A percentile compares a stretch with the other conserved stretches of the same genome.
Conservation (phyloP, 92 coral and sea anemone genomes). For the Bergia sp. region DNA sequence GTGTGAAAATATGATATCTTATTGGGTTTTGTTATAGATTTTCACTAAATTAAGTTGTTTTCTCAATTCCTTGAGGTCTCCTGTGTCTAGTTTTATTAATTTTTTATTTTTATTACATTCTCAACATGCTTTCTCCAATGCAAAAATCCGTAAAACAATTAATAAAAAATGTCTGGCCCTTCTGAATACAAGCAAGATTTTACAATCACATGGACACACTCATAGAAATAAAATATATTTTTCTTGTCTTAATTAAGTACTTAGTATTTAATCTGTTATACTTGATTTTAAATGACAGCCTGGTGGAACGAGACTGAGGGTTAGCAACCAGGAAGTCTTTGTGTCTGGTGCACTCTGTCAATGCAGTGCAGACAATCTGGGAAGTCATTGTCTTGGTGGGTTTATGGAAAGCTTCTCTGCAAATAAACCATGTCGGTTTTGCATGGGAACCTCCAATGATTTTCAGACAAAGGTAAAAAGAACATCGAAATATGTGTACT, state of each 20-base stretch:
- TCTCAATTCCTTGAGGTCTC: background rate
- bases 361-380: slow-evolving; percentile 67
- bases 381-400: slow-evolving; percentile 65
- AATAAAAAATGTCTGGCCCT: no score
- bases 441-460: slow-evolving; percentile 62
- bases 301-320: slow-evolving; percentile 50
- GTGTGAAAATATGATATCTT: background rate
- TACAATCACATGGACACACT: no score
- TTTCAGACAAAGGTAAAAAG: slow-evolving; percentile 59
- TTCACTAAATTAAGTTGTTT: background rate
- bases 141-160: background rate
- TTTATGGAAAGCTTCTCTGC: slow-evolving; percentile 73
- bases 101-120: background rate
- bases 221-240: no score
- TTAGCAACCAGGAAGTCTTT: slow-evolving; percentile 37
- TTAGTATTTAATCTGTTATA: no score
- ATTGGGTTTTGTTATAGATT: slow-evolving; percentile 1
- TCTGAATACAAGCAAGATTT: no score
- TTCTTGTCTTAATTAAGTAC: no score
- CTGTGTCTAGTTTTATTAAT: background rate
- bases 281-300: slow-evolving; percentile 43
- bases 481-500: background rate
- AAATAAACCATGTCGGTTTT: slow-evolving; percentile 59
- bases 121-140: background rate
- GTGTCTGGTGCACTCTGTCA: slow-evolving; percentile 56